Conservation (phyloP, 2,888 invertebrate species). For the Agonopterix heracliana region DNA sequence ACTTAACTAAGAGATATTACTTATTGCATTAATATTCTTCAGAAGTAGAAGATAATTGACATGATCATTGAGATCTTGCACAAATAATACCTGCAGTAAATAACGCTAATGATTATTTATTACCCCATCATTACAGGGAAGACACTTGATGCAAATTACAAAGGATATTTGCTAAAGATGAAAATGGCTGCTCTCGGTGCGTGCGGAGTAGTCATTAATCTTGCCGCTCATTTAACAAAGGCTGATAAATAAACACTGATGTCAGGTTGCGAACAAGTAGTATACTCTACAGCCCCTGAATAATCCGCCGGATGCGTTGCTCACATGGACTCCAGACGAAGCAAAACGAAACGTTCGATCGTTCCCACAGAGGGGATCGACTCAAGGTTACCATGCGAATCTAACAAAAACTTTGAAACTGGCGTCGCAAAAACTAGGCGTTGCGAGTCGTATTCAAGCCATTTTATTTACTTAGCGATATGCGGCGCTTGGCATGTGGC, state of each 20-base stretch:
- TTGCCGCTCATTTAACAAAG: slow-evolving; percentile 31
- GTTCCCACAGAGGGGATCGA: slow-evolving; percentile 69
- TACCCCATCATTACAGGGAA: background rate
- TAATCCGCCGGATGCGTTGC: slow-evolving; percentile 60
- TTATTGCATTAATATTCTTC: no score
- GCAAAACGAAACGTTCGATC: slow-evolving; percentile 52
- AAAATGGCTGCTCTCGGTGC: slow-evolving; percentile 12
- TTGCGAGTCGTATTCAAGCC: slow-evolving; percentile 44
- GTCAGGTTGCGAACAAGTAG: slow-evolving; percentile 30
- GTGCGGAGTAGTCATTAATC: slow-evolving; percentile 28
- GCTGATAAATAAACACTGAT: slow-evolving; percentile 47
- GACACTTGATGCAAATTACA: slow-evolving; percentile 12
- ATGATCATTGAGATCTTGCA: no score
- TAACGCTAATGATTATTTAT: slow-evolving; percentile 7
- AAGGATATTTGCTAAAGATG: slow-evolving; percentile 14
- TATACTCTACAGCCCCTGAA: slow-evolving; percentile 34
- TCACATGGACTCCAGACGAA: slow-evolving; percentile 69
- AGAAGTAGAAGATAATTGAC: no score
- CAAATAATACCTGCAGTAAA: no score
- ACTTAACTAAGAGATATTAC: no score
- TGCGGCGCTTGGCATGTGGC: slow-evolving; percentile 42
- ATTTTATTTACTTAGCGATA: slow-evolving; percentile 42
- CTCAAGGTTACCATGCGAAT: slow-evolving; percentile 65
- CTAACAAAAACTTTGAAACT: slow-evolving; percentile 57
- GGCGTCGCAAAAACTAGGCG: slow-evolving; percentile 51